Conservation (phyloP, 2,797 vertebrate species). For the Columba guinea region DNA sequence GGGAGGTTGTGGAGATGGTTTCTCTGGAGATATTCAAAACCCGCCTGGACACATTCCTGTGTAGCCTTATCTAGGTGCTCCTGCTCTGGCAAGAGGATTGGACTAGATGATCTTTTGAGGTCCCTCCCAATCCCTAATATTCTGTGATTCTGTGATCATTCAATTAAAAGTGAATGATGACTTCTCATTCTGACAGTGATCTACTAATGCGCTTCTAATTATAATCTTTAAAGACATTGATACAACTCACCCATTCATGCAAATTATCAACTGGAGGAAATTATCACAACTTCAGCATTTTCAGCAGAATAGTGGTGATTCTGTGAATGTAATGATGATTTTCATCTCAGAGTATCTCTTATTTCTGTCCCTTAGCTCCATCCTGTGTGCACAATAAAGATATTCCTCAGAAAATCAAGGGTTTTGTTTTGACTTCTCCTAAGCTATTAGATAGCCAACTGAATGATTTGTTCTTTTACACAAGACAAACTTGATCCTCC, state of each 20-base stretch:
- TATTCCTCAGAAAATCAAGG: background rate
- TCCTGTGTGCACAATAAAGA: background rate
- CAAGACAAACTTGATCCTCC: background rate
- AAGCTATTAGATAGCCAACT: background rate
- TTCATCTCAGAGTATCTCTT: background rate
- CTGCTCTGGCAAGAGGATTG: no score
- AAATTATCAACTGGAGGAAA: background rate
- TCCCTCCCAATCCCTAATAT: no score
- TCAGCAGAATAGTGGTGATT: background rate
- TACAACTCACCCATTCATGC: background rate
- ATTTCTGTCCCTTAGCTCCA: background rate
- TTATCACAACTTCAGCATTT: background rate
- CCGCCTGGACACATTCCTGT: no score
- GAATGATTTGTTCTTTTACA: conserved; percentile 4
- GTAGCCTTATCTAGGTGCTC: no score
- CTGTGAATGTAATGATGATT: background rate
- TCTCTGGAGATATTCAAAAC: no score
- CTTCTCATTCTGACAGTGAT: background rate
- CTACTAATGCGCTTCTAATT: background rate
- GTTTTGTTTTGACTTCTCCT: background rate
- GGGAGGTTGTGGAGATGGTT: no score
- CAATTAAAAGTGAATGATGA: background rate
- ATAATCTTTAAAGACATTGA: background rate
- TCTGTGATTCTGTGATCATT: background rate
- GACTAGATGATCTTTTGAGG: no score